Evolutionary conservation across 2,797 vertebrate genomes (phyloP).

Genomic region (Manis pentadactyla): DNA sequence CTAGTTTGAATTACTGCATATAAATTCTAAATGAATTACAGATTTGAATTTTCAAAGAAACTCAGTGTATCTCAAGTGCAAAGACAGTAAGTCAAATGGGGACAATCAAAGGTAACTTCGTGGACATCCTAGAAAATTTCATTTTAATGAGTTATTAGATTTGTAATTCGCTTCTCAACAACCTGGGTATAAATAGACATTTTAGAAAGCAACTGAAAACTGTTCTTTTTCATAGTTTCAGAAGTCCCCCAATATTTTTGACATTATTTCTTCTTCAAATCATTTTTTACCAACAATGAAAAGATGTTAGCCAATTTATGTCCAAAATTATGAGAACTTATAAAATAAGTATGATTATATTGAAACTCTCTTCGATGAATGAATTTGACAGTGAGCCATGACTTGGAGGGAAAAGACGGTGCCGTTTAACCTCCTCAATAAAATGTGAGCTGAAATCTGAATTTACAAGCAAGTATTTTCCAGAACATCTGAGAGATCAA

Average conservation of each 20-base stretch:
- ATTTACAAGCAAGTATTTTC: conserved; percentile 16
- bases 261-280: neutral
- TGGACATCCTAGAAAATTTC: neutral
- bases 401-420: neutral
- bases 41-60: conserved; percentile 39
- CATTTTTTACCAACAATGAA: neutral
- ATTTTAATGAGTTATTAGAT: conserved; percentile 17
- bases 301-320: neutral
- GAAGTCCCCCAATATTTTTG: neutral
- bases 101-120: neutral
- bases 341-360: neutral
- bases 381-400: neutral
- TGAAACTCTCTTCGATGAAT: neutral
- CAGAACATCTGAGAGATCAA: neutral
- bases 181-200: neutral
- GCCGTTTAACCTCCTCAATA: neutral
- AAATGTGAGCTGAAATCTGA: neutral
- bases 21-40: conserved; percentile 21
- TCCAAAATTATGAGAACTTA: neutral
- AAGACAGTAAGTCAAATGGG: neutral
- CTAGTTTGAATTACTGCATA: neutral
- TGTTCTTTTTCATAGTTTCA: neutral
- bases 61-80: conserved; percentile 17
- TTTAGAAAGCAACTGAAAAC: conserved; percentile 28
- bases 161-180: neutral